Evolutionary conservation across 1,140 invertebrate genomes (phyloP).

Genomic region (Drosophila grimshawi): DNA sequence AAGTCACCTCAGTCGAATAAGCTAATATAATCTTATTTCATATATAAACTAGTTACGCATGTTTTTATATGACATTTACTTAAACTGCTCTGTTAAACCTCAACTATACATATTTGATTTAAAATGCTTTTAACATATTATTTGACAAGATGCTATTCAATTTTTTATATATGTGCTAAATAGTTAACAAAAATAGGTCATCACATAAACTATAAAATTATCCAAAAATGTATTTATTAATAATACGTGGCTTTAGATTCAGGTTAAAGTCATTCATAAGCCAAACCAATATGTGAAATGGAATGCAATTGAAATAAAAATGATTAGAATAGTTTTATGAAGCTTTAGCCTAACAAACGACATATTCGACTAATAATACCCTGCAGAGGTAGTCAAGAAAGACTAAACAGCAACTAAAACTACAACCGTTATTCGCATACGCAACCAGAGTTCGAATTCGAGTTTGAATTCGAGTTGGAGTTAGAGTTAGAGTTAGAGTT

Average conservation of each 20-base stretch:
- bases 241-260: background rate
- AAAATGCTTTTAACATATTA: too few species aligned
- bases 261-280: background rate
- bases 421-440: constrained; percentile 4
- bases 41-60: background rate
- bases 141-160: background rate
- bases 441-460: background rate
- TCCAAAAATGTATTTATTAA: background rate
- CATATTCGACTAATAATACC: background rate
- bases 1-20: background rate
- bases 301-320: background rate
- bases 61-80: too few species aligned
- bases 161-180: background rate
- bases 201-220: background rate
- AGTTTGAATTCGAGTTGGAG: background rate
- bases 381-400: background rate
- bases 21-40: background rate
- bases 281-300: background rate
- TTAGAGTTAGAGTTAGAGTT: background rate
- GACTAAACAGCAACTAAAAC: background rate
- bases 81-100: background rate
- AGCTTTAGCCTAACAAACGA: background rate
- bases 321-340: background rate
- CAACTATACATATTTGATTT: too few species aligned
- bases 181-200: background rate